Conservation (phyloP, 2,888 invertebrate species). For the Cerastis rubricosa region DNA sequence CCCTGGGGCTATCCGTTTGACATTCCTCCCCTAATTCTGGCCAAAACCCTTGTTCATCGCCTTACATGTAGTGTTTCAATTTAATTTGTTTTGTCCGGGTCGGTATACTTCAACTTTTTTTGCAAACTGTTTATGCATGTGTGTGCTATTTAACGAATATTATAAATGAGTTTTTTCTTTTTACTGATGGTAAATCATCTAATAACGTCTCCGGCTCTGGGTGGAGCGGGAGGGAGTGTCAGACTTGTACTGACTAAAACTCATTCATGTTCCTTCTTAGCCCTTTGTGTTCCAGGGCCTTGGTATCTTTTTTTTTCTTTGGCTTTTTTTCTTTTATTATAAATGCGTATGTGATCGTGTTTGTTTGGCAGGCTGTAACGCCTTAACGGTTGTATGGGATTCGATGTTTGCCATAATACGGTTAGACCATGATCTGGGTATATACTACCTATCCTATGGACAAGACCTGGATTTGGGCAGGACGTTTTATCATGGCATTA, state of each 20-base stretch:
- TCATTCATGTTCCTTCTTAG: too few species aligned
- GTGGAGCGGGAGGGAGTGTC: too few species aligned
- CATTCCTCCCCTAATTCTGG: conserved; percentile 65
- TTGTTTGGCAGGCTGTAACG: not conserved
- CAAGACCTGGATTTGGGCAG: not conserved
- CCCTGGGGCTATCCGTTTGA: conserved; percentile 67
- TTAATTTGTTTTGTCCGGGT: conserved; percentile 48
- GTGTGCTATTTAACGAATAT: not conserved
- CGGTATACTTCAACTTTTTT: not conserved
- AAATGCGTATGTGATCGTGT: not conserved
- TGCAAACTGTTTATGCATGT: not conserved
- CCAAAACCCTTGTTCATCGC: conserved; percentile 51
- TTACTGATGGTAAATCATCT: too few species aligned
- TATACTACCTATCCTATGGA: not conserved
- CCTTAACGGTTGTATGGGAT: not conserved
- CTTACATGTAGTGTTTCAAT: conserved; percentile 52
- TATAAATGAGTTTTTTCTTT: not conserved
- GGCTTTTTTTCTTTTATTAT: too few species aligned
- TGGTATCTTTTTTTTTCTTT: too few species aligned
- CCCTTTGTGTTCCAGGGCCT: too few species aligned
- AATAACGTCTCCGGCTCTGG: too few species aligned
- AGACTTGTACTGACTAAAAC: too few species aligned
- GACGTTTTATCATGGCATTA: not conserved
- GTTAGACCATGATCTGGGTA: not conserved
- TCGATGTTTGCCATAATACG: not conserved